Evolutionary conservation across 1,140 invertebrate genomes (phyloP).

Genomic region (Ostrea denselamellosa): DNA sequence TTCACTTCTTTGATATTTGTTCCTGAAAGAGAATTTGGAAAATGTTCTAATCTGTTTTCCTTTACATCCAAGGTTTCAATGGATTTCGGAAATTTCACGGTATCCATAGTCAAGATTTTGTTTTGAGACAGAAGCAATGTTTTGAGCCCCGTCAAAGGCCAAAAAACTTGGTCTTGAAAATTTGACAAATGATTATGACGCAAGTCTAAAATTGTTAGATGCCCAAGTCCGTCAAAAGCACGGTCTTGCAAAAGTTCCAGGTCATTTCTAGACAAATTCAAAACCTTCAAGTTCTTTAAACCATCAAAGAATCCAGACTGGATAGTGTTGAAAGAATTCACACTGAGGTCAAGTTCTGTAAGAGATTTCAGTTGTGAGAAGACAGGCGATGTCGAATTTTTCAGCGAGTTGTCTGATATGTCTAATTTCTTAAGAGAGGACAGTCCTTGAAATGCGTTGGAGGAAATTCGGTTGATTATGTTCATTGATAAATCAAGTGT

Average conservation of each 20-base stretch:
- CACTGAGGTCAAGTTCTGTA: background rate
- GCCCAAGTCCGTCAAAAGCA: background rate
- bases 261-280: constrained; percentile 43
- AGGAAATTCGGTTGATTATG: background rate
- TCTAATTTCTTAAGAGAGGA: background rate
- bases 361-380: background rate
- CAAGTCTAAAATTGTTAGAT: background rate
- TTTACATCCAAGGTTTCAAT: constrained; percentile 17
- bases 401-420: constrained; percentile 31
- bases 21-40: constrained; percentile 46
- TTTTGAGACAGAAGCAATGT: constrained; percentile 49
- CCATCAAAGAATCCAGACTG: constrained; percentile 26
- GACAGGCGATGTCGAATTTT: background rate
- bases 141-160: background rate
- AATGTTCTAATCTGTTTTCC: constrained; percentile 44
- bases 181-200: background rate
- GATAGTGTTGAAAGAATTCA: background rate
- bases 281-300: background rate
- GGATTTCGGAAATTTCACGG: constrained; percentile 23
- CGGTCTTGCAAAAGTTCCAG: background rate
- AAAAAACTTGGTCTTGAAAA: constrained; percentile 11
- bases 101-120: constrained; percentile 36
- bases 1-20: constrained; percentile 16
- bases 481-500: constrained; percentile 50
- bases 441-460: constrained; percentile 45